Conservation (phyloP, 2,113 vertebrate genomes). For the Glaucidium brasilianum region DNA sequence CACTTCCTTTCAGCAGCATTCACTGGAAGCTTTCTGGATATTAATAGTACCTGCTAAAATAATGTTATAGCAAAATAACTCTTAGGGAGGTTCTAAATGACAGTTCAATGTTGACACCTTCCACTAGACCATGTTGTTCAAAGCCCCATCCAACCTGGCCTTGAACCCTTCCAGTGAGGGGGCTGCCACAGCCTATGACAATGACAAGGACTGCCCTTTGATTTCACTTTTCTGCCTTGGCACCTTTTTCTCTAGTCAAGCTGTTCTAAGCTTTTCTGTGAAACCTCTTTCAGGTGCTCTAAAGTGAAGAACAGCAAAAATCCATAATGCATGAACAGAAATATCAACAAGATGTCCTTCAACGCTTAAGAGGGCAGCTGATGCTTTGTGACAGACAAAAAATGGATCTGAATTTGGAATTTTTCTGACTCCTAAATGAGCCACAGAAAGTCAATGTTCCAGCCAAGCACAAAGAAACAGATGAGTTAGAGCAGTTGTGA, state of each 20-base stretch:
- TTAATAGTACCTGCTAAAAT: neutral
- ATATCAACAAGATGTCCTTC: neutral
- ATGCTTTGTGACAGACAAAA: neutral
- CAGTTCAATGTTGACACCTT: neutral
- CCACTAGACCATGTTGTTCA: too few species aligned
- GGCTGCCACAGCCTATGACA: too few species aligned
- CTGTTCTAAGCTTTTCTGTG: neutral
- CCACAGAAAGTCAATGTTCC: neutral
- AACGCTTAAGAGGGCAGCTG: neutral
- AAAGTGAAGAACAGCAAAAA: neutral
- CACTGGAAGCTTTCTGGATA: neutral
- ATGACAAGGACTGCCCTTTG: neutral
- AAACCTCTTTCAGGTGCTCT: neutral
- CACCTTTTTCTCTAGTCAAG: neutral
- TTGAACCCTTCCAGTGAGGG: too few species aligned
- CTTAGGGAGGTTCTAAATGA: neutral
- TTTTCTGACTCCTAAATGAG: neutral
- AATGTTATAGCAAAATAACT: neutral
- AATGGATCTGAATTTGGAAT: neutral
- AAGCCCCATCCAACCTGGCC: too few species aligned
- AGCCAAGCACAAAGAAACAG: neutral
- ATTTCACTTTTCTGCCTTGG: neutral
- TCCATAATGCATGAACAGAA: neutral
- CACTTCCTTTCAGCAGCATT: neutral
- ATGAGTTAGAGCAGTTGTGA: neutral